Evolutionary conservation across 2,797 vertebrate species (phyloP), one percentile per base, ranked within the genome.

Genomic region (Scomberomorus guttatus): DNA sequence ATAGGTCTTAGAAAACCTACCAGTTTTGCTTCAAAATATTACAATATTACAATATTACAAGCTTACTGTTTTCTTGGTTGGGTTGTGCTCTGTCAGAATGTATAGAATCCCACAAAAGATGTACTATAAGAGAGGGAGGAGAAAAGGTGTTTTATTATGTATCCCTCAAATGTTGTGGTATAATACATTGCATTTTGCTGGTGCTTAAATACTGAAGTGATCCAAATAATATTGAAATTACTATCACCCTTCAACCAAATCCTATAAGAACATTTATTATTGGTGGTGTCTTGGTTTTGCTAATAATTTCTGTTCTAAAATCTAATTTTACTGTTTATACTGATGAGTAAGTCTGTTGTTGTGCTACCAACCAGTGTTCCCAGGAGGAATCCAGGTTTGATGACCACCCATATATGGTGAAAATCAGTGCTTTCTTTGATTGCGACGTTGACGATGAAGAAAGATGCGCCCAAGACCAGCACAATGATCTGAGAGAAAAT

Each of bases 61-160:
- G 9, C 93, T 92, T 80, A 95, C 95, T 6, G 82, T 90, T 88
- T 95, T 95, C 84, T 96, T 96, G 55, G 92, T 92, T 5, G 90
- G 88, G 18, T 84, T 90, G 57, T 88, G 82, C 29, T 94, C 93
- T 42, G 94, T 72, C 76, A 93, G 27, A 50, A 95, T 87, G 63
- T 86, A 96, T 46, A 95, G 68, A 81, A 92, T 67, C 18, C 95
- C 95, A 90, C 88, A 87, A 20, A 87, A 46, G 34, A 78, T 79
- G 74, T 91, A 93, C 95, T 95, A 71, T 3, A 67, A 80, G 66
- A 80, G 15, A 71, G 63, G 8, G 14, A 68, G 5, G 24, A 39
- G 11, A n/a, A 60, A 52, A 63, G 4, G 1, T 2, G 1, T 18
- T 27, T 55, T 5, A 54, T n/a, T 61, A 32, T 6, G 2, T 20